A percentile compares a stretch with the other conserved stretches of the same genome.
Evolutionary conservation across 2,888 invertebrate genomes (phyloP).

Genomic region (Drosophila robusta): DNA sequence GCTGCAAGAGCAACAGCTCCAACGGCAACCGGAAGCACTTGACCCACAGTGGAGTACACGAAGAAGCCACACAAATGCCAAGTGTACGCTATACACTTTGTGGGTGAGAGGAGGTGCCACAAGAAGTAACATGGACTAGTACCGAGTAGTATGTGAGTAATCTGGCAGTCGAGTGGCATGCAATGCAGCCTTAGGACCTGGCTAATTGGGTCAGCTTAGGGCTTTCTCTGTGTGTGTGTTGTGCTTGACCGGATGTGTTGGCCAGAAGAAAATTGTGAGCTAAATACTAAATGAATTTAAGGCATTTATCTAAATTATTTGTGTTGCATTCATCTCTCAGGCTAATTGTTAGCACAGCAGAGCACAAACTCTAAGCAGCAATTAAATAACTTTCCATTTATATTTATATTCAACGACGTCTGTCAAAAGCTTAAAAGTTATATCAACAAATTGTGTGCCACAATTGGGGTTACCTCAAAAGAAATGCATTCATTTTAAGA

Average conservation of each 20-base stretch:
- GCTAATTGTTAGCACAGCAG: conserved; percentile 29
- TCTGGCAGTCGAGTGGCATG: conserved; percentile 45
- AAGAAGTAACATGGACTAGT: conserved; percentile 10
- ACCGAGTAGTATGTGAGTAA: conserved; percentile 29
- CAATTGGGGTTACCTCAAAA: neutral
- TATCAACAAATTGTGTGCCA: neutral
- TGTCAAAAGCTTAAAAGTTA: neutral
- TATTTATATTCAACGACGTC: neutral
- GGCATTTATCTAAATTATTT: conserved; percentile 58
- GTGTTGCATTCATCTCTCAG: conserved; percentile 16
- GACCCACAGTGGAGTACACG: conserved; percentile 34
- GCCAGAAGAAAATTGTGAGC: conserved; percentile 46
- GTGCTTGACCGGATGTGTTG: conserved; percentile 45
- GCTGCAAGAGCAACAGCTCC: conserved; percentile 22
- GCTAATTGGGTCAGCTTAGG: conserved; percentile 72
- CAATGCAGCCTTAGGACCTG: conserved; percentile 30
- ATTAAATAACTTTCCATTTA: neutral
- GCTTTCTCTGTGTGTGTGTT: conserved; percentile 9
- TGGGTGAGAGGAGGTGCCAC: neutral
- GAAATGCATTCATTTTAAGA: neutral
- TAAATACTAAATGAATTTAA: conserved; percentile 57
- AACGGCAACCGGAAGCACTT: conserved; percentile 52
- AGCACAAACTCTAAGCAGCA: conserved; percentile 5
- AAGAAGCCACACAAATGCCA: conserved; percentile 47
- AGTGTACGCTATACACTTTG: conserved; percentile 29